A percentile compares a stretch with the other conserved stretches of the same genome.
phyloP scores from a whole-genome alignment of 30 jellyfish, hydroid and myxozoan species.

The Aurelia aurita complex sp. Pacific region DNA sequence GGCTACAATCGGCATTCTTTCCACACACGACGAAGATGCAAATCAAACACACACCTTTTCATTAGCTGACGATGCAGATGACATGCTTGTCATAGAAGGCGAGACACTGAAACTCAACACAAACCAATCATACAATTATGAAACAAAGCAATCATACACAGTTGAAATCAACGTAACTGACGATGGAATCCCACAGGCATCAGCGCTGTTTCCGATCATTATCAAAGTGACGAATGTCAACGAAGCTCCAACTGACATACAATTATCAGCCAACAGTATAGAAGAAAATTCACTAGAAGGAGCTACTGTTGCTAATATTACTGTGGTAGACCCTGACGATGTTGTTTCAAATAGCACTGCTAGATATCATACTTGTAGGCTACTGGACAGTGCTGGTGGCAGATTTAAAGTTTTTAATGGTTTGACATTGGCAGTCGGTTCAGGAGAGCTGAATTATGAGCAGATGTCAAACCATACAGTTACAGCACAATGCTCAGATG shows the following conservation, averaged over 20 bases:
- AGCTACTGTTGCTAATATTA: constrained; percentile 60
- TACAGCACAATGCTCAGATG: constrained; percentile 74
- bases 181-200: constrained; percentile 60
- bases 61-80: constrained; percentile 26
- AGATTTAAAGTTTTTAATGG: constrained; percentile 29
- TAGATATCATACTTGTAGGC: constrained; percentile 26
- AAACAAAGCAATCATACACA: constrained; percentile 39
- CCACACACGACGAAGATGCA: constrained; percentile 75
- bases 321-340: constrained; percentile 83
- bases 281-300: constrained; percentile 71
- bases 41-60: constrained; percentile 60
- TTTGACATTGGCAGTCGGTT: constrained; percentile 48
- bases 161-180: constrained; percentile 40
- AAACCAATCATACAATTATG: constrained; percentile 61
- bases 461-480: constrained; percentile 6
- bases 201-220: constrained; percentile 11
- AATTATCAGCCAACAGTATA: constrained; percentile 35
- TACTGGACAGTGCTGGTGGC: constrained; percentile 49
- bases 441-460: constrained; percentile 67
- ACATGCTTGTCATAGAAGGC: constrained; percentile 40
- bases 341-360: not conserved
- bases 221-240: constrained; percentile 68
- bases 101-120: constrained; percentile 25
- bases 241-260: constrained; percentile 79
- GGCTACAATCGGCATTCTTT: constrained; percentile 57